Evolutionary conservation across 2,113 vertebrate species (phyloP).

Genomic region (Marmota flaviventris): DNA sequence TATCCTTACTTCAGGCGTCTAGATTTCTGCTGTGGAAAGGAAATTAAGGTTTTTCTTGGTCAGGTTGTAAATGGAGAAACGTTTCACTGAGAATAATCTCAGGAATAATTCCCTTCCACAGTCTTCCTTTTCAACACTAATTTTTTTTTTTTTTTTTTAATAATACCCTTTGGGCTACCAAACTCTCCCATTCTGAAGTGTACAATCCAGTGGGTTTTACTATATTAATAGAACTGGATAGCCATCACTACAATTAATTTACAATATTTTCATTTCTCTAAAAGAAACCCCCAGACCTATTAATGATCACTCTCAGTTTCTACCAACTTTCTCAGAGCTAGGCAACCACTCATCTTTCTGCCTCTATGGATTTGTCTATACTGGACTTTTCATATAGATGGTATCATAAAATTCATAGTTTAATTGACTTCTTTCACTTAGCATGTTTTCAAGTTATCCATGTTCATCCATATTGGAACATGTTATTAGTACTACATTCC

Average conservation of each 20-base stretch:
- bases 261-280: not conserved
- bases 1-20: not conserved
- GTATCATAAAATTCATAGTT: not conserved
- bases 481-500: not conserved
- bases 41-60: not conserved
- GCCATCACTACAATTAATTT: not conserved
- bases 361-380: not conserved
- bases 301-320: not conserved
- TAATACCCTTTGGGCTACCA: not conserved
- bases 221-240: not conserved
- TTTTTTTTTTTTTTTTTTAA: not conserved
- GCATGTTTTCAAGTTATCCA: not conserved
- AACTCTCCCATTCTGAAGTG: not conserved
- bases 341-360: not conserved
- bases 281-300: not conserved
- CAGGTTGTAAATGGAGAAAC: not conserved
- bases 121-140: not conserved
- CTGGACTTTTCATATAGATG: not conserved
- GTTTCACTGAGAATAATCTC: not conserved
- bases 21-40: not conserved
- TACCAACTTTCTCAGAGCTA: not conserved
- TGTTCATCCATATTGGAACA: not conserved
- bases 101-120: not conserved
- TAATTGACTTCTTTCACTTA: not conserved
- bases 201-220: not conserved